These are phyloP conservation scores for Peucedramus taeniatus DNA, from an alignment of 2,113 vertebrate species.

Conservation along the genomic window DNA sequence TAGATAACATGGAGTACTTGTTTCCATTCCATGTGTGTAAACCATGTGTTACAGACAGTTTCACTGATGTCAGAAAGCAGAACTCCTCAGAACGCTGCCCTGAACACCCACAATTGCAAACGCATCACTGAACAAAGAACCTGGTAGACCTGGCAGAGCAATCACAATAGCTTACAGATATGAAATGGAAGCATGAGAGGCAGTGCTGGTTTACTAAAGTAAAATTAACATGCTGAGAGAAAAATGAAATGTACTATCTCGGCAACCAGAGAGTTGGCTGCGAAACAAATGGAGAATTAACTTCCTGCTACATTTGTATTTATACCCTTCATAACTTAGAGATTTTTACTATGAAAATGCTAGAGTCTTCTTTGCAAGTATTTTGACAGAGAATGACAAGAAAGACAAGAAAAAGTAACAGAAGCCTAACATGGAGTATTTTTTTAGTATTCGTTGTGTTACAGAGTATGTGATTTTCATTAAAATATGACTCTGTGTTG, in stretches of 20 bases:
- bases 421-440: conserved; percentile 71
- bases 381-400: neutral
- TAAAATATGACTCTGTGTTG: conserved; percentile 77
- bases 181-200: neutral
- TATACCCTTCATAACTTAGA: neutral
- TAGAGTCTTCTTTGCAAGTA: neutral
- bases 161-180: neutral
- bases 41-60: neutral
- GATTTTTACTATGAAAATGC: neutral
- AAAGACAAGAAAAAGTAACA: conserved; percentile 29
- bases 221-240: neutral
- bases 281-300: neutral
- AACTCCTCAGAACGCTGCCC: neutral
- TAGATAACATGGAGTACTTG: neutral
- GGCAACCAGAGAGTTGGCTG: neutral
- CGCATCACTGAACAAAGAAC: neutral
- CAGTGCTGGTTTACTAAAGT: neutral
- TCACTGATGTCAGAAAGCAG: neutral
- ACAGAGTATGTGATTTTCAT: conserved; percentile 82
- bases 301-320: neutral
- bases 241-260: neutral
- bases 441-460: conserved; percentile 78
- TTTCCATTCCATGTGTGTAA: neutral
- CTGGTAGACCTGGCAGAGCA: neutral
- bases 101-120: neutral